These are phyloP conservation scores for Batillaria attramentaria DNA, from an alignment of 1,140 invertebrate species.

Conservation along the genomic window DNA sequence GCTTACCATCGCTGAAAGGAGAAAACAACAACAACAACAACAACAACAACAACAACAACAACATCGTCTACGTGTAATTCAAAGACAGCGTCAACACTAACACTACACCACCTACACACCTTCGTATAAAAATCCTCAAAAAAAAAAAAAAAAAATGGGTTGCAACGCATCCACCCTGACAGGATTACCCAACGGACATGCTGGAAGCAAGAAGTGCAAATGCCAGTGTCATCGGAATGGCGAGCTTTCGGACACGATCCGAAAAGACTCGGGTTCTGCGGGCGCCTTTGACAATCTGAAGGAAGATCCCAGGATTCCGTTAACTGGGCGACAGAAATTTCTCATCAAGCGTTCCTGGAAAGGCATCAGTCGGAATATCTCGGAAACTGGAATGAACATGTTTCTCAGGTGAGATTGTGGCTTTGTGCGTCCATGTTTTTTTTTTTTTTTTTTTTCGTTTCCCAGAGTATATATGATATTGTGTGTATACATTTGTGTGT, in stretches of 20 bases:
- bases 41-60: too few species aligned
- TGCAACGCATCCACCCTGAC: background rate
- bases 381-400: constrained; percentile 90
- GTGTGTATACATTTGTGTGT: too few species aligned
- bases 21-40: too few species aligned
- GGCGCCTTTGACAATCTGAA: background rate
- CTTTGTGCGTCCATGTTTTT: background rate
- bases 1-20: too few species aligned
- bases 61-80: too few species aligned
- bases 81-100: too few species aligned
- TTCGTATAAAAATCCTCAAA: too few species aligned
- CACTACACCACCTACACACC: too few species aligned
- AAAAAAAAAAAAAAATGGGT: background rate
- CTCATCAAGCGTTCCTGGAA: constrained; percentile 91
- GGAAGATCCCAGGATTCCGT: constrained; percentile 75
- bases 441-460: background rate
- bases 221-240: constrained; percentile 24
- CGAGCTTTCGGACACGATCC: too few species aligned
- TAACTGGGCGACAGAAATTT: constrained; percentile 89
- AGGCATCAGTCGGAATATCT: constrained; percentile 88
- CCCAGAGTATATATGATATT: too few species aligned
- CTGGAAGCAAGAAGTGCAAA: constrained; percentile 2
- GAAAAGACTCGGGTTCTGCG: background rate
- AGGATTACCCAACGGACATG: constrained; percentile 8
- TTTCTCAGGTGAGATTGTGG: constrained; percentile 85